Conservation (phyloP, 2,888 invertebrate species). For the Orchesellides sinensis region DNA sequence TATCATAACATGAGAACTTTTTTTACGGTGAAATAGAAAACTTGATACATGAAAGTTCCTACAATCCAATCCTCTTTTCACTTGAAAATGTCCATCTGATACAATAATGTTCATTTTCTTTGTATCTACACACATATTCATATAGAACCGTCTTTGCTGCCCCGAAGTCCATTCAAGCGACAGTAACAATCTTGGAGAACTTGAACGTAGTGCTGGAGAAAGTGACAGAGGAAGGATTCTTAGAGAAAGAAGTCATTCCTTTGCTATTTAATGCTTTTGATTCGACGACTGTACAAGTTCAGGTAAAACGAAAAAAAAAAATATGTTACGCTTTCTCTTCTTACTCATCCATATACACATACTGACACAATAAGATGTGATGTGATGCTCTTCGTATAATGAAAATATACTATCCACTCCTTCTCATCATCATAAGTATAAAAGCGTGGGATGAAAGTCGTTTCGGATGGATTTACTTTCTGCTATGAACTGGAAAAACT, state of each 20-base stretch:
- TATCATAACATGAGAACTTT: too few species aligned
- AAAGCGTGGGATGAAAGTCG: too few species aligned
- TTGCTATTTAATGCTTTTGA: conserved; percentile 92
- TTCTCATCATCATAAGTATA: too few species aligned
- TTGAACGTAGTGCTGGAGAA: conserved; percentile 92
- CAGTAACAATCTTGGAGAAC: conserved; percentile 92
- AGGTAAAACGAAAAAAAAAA: conserved; percentile 81
- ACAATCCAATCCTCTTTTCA: too few species aligned
- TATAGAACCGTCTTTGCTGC: conserved; percentile 85
- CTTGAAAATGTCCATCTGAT: too few species aligned
- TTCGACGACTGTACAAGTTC: conserved; percentile 91
- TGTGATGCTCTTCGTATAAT: too few species aligned
- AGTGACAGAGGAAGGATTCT: conserved; percentile 85
- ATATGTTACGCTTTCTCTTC: conserved; percentile 5
- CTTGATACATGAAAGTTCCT: too few species aligned
- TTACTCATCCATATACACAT: too few species aligned
- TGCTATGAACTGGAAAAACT: too few species aligned
- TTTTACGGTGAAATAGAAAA: too few species aligned
- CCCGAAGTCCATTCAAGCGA: conserved; percentile 89
- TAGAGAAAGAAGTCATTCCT: conserved; percentile 89
- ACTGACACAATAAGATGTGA: too few species aligned
- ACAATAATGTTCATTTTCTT: background rate
- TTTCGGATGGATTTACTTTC: too few species aligned
- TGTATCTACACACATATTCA: background rate
- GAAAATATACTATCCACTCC: background rate